Conservation (phyloP, 2,888 invertebrate species). For the Scrobipalpa costella region DNA sequence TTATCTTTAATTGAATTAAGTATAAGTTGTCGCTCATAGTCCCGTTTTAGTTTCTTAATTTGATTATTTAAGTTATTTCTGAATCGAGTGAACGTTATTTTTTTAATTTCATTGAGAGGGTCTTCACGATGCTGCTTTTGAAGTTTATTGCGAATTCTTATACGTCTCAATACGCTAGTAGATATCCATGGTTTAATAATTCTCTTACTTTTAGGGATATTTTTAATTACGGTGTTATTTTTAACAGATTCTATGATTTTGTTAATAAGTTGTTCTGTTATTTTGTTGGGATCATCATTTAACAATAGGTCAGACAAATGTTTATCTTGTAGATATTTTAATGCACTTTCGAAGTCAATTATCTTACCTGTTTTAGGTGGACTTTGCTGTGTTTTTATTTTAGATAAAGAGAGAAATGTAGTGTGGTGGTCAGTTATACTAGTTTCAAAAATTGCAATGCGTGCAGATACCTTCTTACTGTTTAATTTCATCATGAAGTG, state of each 20-base stretch:
- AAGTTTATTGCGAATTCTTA: neutral
- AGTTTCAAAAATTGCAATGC: neutral
- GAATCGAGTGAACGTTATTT: neutral
- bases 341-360: neutral
- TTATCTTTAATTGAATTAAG: neutral
- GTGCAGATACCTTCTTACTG: neutral
- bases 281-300: neutral
- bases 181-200: slow-evolving; percentile 1
- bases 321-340: neutral
- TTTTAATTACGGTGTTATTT: neutral
- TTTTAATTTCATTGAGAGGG: neutral
- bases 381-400: neutral
- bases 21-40: neutral
- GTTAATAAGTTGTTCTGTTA: neutral
- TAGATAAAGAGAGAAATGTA: neutral
- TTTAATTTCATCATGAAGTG: slow-evolving; percentile 1
- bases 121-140: neutral
- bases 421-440: neutral
- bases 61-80: too few species aligned
- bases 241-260: neutral
- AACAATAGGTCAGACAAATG: neutral
- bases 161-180: neutral
- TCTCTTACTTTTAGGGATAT: too few species aligned
- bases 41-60: neutral
- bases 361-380: neutral